A percentile compares a stretch with the other conserved stretches of the same genome.
phyloP scores from a whole-genome alignment of 2,113 vertebrate genomes.

The Prietella phreatophila region DNA sequence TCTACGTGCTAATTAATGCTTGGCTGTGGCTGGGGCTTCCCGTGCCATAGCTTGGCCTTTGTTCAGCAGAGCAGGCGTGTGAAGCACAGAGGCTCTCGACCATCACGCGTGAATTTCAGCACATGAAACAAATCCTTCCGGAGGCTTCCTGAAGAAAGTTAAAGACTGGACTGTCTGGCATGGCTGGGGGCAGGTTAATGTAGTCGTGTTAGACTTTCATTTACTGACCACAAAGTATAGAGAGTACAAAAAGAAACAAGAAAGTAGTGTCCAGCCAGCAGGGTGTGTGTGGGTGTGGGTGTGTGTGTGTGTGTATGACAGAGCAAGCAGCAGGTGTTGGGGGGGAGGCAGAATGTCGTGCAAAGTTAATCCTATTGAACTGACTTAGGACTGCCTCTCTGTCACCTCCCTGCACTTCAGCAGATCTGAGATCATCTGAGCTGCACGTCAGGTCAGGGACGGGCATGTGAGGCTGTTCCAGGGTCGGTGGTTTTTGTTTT shows the following conservation, averaged over 20 bases:
- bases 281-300: conserved; percentile 12
- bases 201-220: neutral
- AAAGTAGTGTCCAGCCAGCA: conserved; percentile 24
- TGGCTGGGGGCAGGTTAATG: neutral
- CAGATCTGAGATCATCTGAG: conserved; percentile 37
- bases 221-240: neutral
- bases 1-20: neutral
- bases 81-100: neutral
- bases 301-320: conserved; percentile 18
- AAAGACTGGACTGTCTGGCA: neutral
- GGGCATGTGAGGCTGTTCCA: conserved; percentile 14
- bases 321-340: conserved; percentile 56
- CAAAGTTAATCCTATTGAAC: conserved; percentile 63
- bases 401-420: conserved; percentile 33
- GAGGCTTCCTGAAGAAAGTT: neutral
- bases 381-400: conserved; percentile 43
- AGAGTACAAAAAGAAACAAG: neutral
- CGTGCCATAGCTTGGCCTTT: conserved; percentile 21
- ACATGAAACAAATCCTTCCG: neutral
- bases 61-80: neutral
- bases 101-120: neutral
- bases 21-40: conserved; percentile 6
- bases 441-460: neutral
- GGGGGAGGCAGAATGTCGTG: conserved; percentile 45
- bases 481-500: conserved; percentile 7